phyloP scores from a whole-genome alignment of 2,888 invertebrate species.

The Troilus luridus region DNA sequence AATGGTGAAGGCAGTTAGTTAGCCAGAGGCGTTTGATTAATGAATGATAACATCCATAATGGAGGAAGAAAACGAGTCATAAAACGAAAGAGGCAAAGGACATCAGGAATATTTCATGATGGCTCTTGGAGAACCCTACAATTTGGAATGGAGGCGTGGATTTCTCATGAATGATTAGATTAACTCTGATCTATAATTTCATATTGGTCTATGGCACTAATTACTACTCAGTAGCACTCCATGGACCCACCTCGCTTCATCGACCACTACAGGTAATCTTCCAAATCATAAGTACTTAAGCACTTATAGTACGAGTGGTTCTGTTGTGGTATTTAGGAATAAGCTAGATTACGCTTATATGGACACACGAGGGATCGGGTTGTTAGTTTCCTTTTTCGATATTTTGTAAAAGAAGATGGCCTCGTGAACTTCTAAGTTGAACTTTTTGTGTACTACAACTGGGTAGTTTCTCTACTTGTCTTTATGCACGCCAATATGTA shows the following conservation, averaged over 20 bases:
- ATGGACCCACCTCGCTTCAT: constrained; percentile 37
- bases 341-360: no score
- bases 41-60: constrained; percentile 6
- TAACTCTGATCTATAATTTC: background rate
- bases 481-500: no score
- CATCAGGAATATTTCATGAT: background rate
- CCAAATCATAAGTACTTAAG: background rate
- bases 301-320: no score
- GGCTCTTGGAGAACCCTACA: background rate
- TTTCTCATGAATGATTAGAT: background rate
- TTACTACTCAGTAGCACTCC: background rate
- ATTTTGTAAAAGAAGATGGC: no score
- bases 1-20: constrained; percentile 1
- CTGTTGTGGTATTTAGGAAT: no score
- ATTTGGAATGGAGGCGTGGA: constrained; percentile 34
- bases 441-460: no score
- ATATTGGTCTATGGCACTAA: constrained; percentile 16
- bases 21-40: background rate
- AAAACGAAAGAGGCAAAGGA: background rate
- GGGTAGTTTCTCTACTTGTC: no score
- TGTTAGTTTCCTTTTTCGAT: no score
- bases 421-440: no score
- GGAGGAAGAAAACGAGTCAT: constrained; percentile 6
- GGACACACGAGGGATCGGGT: no score
- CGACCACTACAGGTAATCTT: background rate